These are phyloP conservation scores for Xylocampa areola DNA, from an alignment of 2,888 invertebrate species.

Conservation along the genomic window DNA sequence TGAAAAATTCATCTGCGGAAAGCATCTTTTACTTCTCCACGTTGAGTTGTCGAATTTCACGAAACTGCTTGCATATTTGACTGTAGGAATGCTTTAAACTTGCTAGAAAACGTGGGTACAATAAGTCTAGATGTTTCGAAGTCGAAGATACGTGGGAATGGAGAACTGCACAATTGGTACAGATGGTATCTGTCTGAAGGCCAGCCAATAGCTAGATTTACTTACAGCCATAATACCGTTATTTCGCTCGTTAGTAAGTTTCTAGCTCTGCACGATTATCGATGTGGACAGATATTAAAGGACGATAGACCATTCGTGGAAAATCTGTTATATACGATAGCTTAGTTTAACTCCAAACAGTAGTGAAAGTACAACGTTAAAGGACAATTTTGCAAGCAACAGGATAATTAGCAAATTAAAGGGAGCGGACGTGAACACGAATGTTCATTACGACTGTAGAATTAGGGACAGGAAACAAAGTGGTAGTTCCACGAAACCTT, in stretches of 20 bases:
- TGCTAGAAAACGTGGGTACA: slow-evolving; percentile 35
- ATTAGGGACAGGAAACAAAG: slow-evolving; percentile 50
- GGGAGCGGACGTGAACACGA: slow-evolving; percentile 47
- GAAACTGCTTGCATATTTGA: slow-evolving; percentile 34
- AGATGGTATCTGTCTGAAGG: slow-evolving; percentile 65
- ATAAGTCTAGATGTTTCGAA: slow-evolving; percentile 53
- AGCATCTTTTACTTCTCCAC: slow-evolving; percentile 38
- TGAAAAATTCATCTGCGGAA: slow-evolving; percentile 48
- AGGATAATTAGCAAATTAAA: slow-evolving; percentile 62
- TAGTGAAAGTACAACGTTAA: slow-evolving; percentile 47
- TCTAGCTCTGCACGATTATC: slow-evolving; percentile 65
- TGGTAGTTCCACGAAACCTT: slow-evolving; percentile 51
- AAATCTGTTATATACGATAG: slow-evolving; percentile 40
- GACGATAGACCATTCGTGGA: slow-evolving; percentile 53
- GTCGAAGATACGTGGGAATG: slow-evolving; percentile 64
- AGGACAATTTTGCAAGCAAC: slow-evolving; percentile 52
- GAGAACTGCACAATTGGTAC: slow-evolving; percentile 61
- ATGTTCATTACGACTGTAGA: slow-evolving; percentile 56
- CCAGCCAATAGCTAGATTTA: slow-evolving; percentile 66
- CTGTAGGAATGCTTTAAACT: slow-evolving; percentile 38
- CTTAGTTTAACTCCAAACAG: slow-evolving; percentile 23
- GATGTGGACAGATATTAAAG: slow-evolving; percentile 57
- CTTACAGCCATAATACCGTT: slow-evolving; percentile 68
- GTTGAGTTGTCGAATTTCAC: slow-evolving; percentile 36
- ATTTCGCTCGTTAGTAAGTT: slow-evolving; percentile 73